Evolutionary conservation across 2,113 vertebrate genomes (phyloP).

Genomic region (Pyxicephalus adspersus): DNA sequence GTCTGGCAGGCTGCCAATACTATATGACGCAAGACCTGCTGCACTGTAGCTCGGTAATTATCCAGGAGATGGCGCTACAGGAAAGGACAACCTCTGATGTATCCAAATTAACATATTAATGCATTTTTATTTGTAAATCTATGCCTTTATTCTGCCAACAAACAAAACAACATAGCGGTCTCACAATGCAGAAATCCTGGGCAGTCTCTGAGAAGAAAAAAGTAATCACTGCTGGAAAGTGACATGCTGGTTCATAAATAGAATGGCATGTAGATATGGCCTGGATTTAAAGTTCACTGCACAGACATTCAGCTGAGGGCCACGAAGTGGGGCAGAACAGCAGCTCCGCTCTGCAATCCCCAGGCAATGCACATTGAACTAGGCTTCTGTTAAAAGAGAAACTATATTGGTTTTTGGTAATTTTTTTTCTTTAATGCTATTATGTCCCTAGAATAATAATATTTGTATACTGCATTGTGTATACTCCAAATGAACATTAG

Average conservation of each 20-base stretch:
- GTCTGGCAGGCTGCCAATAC: no score
- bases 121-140: no score
- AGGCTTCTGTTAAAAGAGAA: no score
- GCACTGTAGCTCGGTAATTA: slow-evolving; percentile 18
- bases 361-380: not conserved
- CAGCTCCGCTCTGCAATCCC: not conserved
- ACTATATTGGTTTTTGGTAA: no score
- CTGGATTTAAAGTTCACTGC: slow-evolving; percentile 39
- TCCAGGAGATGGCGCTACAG: slow-evolving; percentile 44
- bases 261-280: not conserved
- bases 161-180: not conserved
- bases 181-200: not conserved
- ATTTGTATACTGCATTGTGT: no score
- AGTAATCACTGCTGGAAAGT: slow-evolving; percentile 7
- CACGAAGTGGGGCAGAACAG: slow-evolving; percentile 26
- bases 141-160: not conserved
- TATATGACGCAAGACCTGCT: no score
- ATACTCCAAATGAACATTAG: no score
- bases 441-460: no score
- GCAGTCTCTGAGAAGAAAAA: not conserved
- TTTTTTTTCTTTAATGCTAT: no score
- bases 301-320: slow-evolving; percentile 21
- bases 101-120: not conserved
- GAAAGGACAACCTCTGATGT: slow-evolving; percentile 5
- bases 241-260: slow-evolving; percentile 2